Base-by-base conservation (phyloP, 1,140 invertebrate genomes). In the Calycopis cecrops region DNA sequence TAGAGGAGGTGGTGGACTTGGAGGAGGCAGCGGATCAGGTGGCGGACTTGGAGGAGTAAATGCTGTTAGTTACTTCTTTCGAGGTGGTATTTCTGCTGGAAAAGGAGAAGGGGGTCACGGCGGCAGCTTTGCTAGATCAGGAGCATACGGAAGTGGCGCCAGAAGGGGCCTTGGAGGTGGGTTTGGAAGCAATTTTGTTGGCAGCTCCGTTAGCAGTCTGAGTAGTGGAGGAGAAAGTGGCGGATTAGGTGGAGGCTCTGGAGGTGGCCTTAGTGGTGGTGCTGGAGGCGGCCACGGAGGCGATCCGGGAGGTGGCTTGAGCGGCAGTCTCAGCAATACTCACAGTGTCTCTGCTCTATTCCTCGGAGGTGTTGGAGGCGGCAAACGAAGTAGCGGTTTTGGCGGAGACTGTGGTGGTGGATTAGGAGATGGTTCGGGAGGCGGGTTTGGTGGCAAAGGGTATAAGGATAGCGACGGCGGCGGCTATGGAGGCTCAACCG, bases 391-490 rank as follows among this genome's bases (percentile, higher is more conserved):
- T 1, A 49, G 62, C 17, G 49, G 59, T 33, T 44, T 50, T 10
- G 56, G 52, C 35, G 52, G 55, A 16, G 57, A 55, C n/a, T 42
- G 48, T 18, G 62, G 63, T 10, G 55, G 52, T 37, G 55, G 57
- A 37, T 38, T 35, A 4, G 55, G 53, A 34, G 59, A 55, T 28
- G 51, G 55, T 10, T 14, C 37, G 33, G 57, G 42, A 7, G 55
- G 57, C 17, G 55, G 55, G 49, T 14, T 42, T 35, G 59, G 62
- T 11, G 65, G 62, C 3, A 58, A 61, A 35, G 65, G 67, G n/a
- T 57, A 55, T 9, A 65, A 64, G 4, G 65, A 73, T 4, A 50
- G 33, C n/a, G n/a, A n/a, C 28, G 66, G 66, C 10, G 63, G 67
- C 16, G 61, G 67, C 48, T 52, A 35, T 4, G 68, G 65, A 9